Percentiles rank a stretch among this genome's conserved stretches.
These are phyloP conservation scores for Sesamia nonagrioides DNA, from an alignment of 1,140 invertebrate species.

Conservation along the genomic window DNA sequence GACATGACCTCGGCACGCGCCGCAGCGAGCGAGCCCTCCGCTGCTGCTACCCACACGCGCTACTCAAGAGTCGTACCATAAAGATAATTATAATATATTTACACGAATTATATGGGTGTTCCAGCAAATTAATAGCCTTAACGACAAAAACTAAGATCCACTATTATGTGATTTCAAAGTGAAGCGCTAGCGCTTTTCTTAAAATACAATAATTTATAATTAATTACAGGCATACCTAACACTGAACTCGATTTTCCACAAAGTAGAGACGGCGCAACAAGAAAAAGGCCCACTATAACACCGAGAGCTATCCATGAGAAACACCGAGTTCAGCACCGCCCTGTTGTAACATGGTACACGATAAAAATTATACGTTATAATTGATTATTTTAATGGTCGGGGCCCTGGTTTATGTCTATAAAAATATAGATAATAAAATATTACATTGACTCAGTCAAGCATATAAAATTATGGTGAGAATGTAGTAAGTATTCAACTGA, in stretches of 20 bases:
- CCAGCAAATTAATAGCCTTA: constrained; percentile 84
- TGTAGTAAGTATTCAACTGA: constrained; percentile 37
- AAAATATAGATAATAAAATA: constrained; percentile 28
- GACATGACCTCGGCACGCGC: constrained; percentile 27
- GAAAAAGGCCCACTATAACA: constrained; percentile 11
- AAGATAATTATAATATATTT: constrained; percentile 87
- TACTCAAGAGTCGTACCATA: constrained; percentile 80
- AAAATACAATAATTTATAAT: constrained; percentile 85
- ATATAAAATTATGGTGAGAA: constrained; percentile 44
- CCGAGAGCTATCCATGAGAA: constrained; percentile 28
- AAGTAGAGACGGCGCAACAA: constrained; percentile 9
- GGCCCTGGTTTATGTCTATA: constrained; percentile 46
- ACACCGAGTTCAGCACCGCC: constrained; percentile 38
- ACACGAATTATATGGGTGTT: constrained; percentile 85
- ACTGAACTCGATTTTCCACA: constrained; percentile 41
- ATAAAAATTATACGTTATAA: constrained; percentile 54
- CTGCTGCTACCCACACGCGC: constrained; percentile 43
- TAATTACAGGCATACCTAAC: constrained; percentile 67
- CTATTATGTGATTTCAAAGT: constrained; percentile 86
- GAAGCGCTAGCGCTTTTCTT: constrained; percentile 81
- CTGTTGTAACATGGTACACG: constrained; percentile 51
- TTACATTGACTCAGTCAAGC: constrained; percentile 42
- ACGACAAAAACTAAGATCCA: constrained; percentile 86
- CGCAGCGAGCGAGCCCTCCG: constrained; percentile 17
- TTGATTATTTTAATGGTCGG: constrained; percentile 49